phyloP scores from a whole-genome alignment of 2,113 vertebrate species.

The Pantherophis guttatus region DNA sequence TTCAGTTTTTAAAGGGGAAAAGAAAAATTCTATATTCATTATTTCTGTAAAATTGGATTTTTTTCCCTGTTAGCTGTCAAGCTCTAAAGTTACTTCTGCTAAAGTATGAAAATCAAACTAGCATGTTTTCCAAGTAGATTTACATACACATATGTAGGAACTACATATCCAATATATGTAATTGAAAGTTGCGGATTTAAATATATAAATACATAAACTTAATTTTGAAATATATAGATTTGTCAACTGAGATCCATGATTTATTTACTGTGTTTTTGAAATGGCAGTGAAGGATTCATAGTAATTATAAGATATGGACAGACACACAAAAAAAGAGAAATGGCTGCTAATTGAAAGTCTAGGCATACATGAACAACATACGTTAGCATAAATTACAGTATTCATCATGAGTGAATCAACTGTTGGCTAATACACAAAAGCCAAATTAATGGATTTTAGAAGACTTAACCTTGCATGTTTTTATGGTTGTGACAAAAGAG shows the following conservation, averaged over 20 bases:
- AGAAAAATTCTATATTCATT: not conserved
- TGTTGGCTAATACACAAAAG: not conserved
- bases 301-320: not conserved
- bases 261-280: not conserved
- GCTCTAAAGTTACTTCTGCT: not conserved
- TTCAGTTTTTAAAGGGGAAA: not conserved
- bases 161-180: not conserved
- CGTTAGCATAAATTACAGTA: not conserved
- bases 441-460: not conserved
- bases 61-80: not conserved
- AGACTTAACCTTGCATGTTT: not conserved
- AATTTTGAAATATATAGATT: not conserved
- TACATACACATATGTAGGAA: not conserved
- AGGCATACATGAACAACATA: not conserved
- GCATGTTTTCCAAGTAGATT: not conserved
- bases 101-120: not conserved
- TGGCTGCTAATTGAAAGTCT: not conserved
- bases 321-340: not conserved
- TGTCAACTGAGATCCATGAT: not conserved
- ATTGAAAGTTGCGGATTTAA: not conserved
- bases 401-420: no score
- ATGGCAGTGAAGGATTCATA: not conserved
- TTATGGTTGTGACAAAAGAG: rapidly evolving
- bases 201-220: not conserved
- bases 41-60: not conserved